A percentile compares a stretch with the other conserved stretches of the same genome.
These are phyloP conservation scores for Drosophila arizonae DNA, from an alignment of 1,140 invertebrate species.

Conservation along the genomic window DNA sequence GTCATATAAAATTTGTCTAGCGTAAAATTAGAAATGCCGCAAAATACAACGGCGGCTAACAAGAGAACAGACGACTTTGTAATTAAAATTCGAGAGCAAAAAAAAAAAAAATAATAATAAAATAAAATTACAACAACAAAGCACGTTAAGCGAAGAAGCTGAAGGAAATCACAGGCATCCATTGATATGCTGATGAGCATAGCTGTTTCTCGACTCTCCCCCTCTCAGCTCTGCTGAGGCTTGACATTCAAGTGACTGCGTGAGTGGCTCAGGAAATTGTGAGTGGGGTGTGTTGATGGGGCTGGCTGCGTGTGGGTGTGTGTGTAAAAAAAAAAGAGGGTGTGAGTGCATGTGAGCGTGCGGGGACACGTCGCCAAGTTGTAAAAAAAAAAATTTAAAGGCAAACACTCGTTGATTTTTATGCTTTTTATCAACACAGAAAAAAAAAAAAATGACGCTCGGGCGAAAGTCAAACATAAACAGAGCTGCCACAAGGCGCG, in stretches of 20 bases:
- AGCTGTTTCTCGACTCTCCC: slow-evolving; percentile 24
- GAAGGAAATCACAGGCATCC: slow-evolving; percentile 61
- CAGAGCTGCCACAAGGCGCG: slow-evolving; percentile 29
- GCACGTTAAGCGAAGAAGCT: neutral
- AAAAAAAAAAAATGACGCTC: slow-evolving; percentile 69
- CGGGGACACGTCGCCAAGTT: slow-evolving; percentile 23
- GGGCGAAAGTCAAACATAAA: slow-evolving; percentile 32
- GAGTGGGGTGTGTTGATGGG: neutral
- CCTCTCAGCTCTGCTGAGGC: slow-evolving; percentile 45
- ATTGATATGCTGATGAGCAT: slow-evolving; percentile 77
- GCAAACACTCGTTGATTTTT: slow-evolving; percentile 70
- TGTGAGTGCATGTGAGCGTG: slow-evolving; percentile 3
- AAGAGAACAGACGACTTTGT: slow-evolving; percentile 58
- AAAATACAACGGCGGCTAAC: slow-evolving; percentile 47
- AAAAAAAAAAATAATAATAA: slow-evolving; percentile 11
- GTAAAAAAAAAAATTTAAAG: slow-evolving; percentile 79
- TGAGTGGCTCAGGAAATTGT: slow-evolving; percentile 52
- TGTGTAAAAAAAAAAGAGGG: slow-evolving; percentile 14
- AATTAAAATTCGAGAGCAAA: slow-evolving; percentile 61
- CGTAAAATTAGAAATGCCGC: slow-evolving; percentile 79
- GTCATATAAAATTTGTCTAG: slow-evolving; percentile 79
- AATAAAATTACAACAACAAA: slow-evolving; percentile 20
- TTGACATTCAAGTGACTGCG: slow-evolving; percentile 74
- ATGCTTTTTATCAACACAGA: slow-evolving; percentile 66
- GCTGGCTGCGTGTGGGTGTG: slow-evolving; percentile 1